Evolutionary conservation across 2,888 invertebrate species (phyloP).

Genomic region (Clunio marinus): DNA sequence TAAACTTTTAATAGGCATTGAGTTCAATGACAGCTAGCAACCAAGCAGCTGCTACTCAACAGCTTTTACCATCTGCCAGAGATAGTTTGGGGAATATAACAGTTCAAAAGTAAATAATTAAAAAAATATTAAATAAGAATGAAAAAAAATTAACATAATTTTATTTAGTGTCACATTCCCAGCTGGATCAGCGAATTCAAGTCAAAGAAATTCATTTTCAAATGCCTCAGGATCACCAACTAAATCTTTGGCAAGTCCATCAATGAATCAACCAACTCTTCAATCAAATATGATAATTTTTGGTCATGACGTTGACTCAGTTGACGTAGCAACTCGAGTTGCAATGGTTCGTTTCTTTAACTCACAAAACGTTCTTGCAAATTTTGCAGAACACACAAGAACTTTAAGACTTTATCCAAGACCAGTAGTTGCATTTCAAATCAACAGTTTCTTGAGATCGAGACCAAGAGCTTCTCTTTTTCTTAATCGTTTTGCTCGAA

Average conservation of each 20-base stretch:
- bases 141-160: constrained; percentile 8
- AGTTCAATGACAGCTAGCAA: constrained; percentile 60
- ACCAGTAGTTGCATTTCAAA: constrained; percentile 98
- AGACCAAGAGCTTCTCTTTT: constrained; percentile 85
- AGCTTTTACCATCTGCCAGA: constrained; percentile 62
- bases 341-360: constrained; percentile 99
- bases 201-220: constrained; percentile 51
- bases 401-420: constrained; percentile 90
- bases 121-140: neutral
- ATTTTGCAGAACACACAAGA: constrained; percentile 96
- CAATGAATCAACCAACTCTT: constrained; percentile 53
- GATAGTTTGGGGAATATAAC: constrained; percentile 54
- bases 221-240: constrained; percentile 49
- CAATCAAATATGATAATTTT: constrained; percentile 82
- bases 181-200: constrained; percentile 46
- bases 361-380: constrained; percentile 92
- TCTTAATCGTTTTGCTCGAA: constrained; percentile 85
- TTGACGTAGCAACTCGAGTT: constrained; percentile 95
- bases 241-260: constrained; percentile 46
- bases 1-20: constrained; percentile 46
- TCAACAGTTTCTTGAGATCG: constrained; percentile 92
- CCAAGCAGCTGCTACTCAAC: constrained; percentile 56
- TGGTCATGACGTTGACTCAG: constrained; percentile 93
- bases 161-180: constrained; percentile 42
- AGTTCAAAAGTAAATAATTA: constrained; percentile 32